Conservation (phyloP, 2,113 vertebrate genomes). For the Corvus cornix region DNA sequence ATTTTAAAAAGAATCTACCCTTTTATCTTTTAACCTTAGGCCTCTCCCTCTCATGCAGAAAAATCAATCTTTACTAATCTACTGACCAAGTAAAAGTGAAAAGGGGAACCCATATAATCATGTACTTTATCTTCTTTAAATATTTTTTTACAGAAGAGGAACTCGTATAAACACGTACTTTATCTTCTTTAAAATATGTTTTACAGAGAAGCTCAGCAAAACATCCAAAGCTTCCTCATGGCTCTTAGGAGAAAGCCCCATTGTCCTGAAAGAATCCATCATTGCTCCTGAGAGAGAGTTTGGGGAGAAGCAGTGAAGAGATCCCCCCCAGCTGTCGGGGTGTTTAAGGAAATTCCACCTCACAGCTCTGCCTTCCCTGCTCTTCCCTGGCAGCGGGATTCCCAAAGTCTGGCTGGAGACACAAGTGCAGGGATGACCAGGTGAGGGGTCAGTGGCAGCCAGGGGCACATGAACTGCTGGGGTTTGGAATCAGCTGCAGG, state of each 20-base stretch:
- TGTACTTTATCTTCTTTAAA: constrained; percentile 59
- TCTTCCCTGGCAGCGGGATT: accelerated
- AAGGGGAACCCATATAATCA: constrained; percentile 49
- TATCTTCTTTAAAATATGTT: constrained; percentile 45
- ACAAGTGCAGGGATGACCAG: not conserved
- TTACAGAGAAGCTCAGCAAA: constrained; percentile 1
- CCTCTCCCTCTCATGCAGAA: constrained; percentile 71
- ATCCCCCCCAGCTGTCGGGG: no score
- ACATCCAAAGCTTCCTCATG: not conserved
- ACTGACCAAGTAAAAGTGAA: constrained; percentile 66
- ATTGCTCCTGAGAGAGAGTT: not conserved
- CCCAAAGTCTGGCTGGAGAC: accelerated
- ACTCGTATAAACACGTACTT: constrained; percentile 43
- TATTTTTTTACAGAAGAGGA: not conserved
- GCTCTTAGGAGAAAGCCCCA: not conserved
- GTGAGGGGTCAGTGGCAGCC: accelerated
- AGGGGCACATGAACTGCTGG: not conserved
- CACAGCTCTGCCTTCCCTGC: accelerated
- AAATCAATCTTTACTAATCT: constrained; percentile 77
- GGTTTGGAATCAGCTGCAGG: not conserved
- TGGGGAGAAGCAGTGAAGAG: not conserved
- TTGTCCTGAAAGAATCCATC: not conserved
- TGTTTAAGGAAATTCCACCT: not conserved
- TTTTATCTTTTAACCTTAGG: constrained; percentile 79
- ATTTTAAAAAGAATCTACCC: constrained; percentile 70